Percentiles rank a stretch among this genome's conserved stretches.
phyloP scores from a whole-genome alignment of 2,113 vertebrate genomes.

The Xerus inauris region DNA sequence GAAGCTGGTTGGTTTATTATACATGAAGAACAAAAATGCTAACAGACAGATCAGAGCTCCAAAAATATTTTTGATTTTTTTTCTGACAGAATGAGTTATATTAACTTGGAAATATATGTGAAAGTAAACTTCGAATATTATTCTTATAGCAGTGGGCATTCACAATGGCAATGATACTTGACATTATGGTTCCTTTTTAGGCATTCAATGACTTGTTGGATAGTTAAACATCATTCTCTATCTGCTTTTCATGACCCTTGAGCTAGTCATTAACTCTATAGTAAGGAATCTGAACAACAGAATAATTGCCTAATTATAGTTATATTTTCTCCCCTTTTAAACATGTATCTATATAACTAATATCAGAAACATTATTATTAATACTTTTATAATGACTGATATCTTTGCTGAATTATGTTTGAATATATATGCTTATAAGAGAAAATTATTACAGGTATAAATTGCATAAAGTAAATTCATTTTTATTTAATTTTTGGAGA shows the following conservation, averaged over 20 bases:
- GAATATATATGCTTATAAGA: not conserved
- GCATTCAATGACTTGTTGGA: conserved; percentile 69
- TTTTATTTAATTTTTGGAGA: not conserved
- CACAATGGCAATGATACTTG: conserved; percentile 67
- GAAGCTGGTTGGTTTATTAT: conserved; percentile 64
- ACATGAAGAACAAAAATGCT: conserved; percentile 62
- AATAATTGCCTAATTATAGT: conserved; percentile 69
- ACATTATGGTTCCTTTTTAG: conserved; percentile 66
- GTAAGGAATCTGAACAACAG: conserved; percentile 56
- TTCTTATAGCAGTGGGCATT: conserved; percentile 66
- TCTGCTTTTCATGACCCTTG: conserved; percentile 54
- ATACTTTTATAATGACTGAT: not conserved
- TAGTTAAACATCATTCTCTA: conserved; percentile 71
- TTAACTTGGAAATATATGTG: conserved; percentile 33
- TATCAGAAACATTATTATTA: conserved; percentile 26
- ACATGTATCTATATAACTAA: conserved; percentile 55
- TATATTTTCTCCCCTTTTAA: conserved; percentile 62
- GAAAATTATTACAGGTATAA: not conserved
- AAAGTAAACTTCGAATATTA: conserved; percentile 70
- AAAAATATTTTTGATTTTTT: conserved; percentile 42
- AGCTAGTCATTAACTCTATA: conserved; percentile 69
- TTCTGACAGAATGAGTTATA: conserved; percentile 30
- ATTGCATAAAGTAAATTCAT: not conserved
- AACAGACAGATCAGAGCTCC: conserved; percentile 45
- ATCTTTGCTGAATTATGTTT: conserved; percentile 17